Conservation (phyloP, 2,113 vertebrate genomes). For the Epinephelus lanceolatus region DNA sequence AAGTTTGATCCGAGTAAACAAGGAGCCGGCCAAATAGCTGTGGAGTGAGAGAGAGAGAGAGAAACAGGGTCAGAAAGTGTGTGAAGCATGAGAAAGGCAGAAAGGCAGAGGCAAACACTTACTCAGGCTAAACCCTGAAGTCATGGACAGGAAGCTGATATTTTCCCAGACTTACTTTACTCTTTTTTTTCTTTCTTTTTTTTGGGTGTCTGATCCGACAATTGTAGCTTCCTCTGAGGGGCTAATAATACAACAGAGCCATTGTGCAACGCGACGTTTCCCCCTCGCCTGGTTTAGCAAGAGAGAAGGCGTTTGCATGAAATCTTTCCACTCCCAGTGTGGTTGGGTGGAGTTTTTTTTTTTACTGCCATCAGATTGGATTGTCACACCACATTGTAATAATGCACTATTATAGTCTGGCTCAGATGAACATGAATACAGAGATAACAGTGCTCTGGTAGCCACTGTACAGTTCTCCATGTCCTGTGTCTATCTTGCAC, state of each 20-base stretch:
- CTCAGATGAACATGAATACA: constrained; percentile 56
- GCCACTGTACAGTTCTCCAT: constrained; percentile 10
- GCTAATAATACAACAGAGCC: constrained; percentile 81
- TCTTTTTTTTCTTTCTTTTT: constrained; percentile 69
- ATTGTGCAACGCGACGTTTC: constrained; percentile 77
- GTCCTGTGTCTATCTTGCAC: background rate
- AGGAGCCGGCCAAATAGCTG: constrained; percentile 55
- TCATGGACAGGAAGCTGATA: constrained; percentile 77
- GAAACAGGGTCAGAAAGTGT: constrained; percentile 57
- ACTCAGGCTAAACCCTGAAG: constrained; percentile 57
- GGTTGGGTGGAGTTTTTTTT: constrained; percentile 61
- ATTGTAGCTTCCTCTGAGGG: constrained; percentile 76
- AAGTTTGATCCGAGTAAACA: constrained; percentile 71
- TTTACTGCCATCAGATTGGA: constrained; percentile 76
- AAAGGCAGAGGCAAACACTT: constrained; percentile 50
- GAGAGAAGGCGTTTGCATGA: constrained; percentile 69
- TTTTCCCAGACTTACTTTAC: constrained; percentile 80
- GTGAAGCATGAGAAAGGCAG: constrained; percentile 53
- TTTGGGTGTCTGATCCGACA: constrained; percentile 70
- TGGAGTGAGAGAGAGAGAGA: constrained; percentile 2
- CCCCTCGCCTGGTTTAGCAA: constrained; percentile 72
- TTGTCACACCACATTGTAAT: constrained; percentile 67
- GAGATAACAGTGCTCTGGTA: constrained; percentile 40
- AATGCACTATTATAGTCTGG: constrained; percentile 65
- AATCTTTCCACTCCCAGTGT: constrained; percentile 69